Evolutionary conservation across 1,140 invertebrate genomes (phyloP).

Genomic region (Diploscapter pachys): DNA sequence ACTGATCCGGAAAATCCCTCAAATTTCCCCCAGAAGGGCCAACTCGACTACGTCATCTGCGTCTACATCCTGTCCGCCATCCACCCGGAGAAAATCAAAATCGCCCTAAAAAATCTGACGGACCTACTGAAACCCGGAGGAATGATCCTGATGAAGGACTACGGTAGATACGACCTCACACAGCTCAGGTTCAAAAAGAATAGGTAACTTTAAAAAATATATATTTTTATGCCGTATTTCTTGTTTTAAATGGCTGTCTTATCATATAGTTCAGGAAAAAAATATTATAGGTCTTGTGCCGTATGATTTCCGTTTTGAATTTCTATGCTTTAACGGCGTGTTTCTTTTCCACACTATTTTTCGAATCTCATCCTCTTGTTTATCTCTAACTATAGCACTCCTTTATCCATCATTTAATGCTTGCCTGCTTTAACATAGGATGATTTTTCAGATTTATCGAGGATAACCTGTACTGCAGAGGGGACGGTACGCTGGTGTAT

Average conservation of each 20-base stretch:
- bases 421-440: too few relatives aligned
- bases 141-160: constrained; percentile 85
- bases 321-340: too few relatives aligned
- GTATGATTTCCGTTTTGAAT: too few relatives aligned
- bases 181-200: constrained; percentile 92
- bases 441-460: constrained; percentile 68
- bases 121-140: constrained; percentile 87
- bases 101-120: constrained; percentile 72
- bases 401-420: too few relatives aligned
- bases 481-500: constrained; percentile 95
- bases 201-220: constrained; percentile 52
- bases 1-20: constrained; percentile 64
- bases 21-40: constrained; percentile 60
- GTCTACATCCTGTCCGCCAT: constrained; percentile 95
- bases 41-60: constrained; percentile 81
- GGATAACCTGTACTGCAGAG: constrained; percentile 91
- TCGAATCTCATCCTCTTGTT: too few relatives aligned
- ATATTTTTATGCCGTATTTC: too few relatives aligned
- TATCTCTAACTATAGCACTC: too few relatives aligned
- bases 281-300: too few relatives aligned
- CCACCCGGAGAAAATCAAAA: constrained; percentile 73
- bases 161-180: constrained; percentile 91
- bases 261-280: too few relatives aligned
- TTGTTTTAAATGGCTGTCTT: too few relatives aligned
- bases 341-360: too few relatives aligned